phyloP scores from a whole-genome alignment of 37 sponge, comb jelly and placozoan genomes.

The Geodia barretti region DNA sequence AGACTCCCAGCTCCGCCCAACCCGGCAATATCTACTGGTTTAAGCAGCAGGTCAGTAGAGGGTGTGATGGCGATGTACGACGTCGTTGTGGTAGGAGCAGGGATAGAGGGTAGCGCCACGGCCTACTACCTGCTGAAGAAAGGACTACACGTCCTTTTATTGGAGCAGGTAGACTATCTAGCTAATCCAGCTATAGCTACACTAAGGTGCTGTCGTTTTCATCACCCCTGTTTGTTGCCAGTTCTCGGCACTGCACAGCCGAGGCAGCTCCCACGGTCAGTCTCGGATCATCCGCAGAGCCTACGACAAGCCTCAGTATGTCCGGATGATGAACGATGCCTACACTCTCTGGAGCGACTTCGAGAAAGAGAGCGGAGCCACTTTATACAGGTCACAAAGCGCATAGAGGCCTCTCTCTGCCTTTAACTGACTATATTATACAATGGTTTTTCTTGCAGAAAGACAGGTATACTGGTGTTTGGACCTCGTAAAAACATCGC shows the following conservation, averaged over 20 bases:
- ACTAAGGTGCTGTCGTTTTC: background rate
- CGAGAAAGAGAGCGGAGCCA: slow-evolving; percentile 58
- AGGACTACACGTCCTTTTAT: slow-evolving; percentile 42
- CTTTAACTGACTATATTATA: background rate
- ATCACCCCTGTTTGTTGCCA: slow-evolving; percentile 19
- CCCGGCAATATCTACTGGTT: no score
- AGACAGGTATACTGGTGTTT: slow-evolving; percentile 60
- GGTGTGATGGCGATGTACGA: no score
- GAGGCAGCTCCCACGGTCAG: slow-evolving; percentile 91
- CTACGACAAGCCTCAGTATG: slow-evolving; percentile 57
- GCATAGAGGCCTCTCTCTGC: background rate
- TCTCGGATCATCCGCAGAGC: slow-evolving; percentile 74
- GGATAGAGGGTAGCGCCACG: slow-evolving; percentile 83
- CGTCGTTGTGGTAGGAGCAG: slow-evolving; percentile 84
- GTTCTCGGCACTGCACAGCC: slow-evolving; percentile 77
- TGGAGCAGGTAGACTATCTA: slow-evolving; percentile 87
- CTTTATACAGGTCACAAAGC: slow-evolving; percentile 55
- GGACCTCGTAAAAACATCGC: slow-evolving; percentile 18
- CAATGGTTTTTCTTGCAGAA: slow-evolving; percentile 17
- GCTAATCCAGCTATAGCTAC: no score
- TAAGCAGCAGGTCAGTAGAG: no score
- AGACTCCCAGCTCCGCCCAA: no score
- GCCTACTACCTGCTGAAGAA: slow-evolving; percentile 60
- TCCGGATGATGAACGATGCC: slow-evolving; percentile 80
- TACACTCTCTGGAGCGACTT: slow-evolving; percentile 74